A percentile compares a stretch with the other conserved stretches of the same genome.
phyloP scores from a whole-genome alignment of 2,797 vertebrate species.

The Pseudomugil gertrudae region DNA sequence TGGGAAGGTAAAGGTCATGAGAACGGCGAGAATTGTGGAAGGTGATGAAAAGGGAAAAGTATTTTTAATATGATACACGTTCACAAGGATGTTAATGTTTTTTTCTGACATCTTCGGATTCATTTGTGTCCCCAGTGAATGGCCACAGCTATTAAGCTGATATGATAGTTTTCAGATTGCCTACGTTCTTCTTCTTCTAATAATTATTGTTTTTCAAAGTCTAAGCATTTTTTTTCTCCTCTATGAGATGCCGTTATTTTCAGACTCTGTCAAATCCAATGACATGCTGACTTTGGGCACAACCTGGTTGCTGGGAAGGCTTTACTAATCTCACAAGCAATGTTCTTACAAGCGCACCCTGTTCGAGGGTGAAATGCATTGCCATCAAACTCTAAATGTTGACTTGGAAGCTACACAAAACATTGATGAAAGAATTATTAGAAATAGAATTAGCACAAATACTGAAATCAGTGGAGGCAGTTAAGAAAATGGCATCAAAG shows the following conservation, averaged over 20 bases:
- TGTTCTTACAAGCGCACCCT: conserved; percentile 18
- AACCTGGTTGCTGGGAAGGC: conserved; percentile 40
- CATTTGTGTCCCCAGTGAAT: background rate
- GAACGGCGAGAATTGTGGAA: conserved; percentile 44
- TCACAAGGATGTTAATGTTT: conserved; percentile 12
- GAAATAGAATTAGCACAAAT: conserved; percentile 1
- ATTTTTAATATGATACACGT: conserved; percentile 3
- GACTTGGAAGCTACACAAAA: background rate
- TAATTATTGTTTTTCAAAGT: conserved; percentile 39
- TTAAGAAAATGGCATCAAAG: conserved; percentile 2
- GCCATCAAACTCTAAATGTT: conserved; percentile 3
- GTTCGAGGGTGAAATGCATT: conserved; percentile 10
- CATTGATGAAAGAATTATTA: background rate
- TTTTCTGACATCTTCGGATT: conserved; percentile 11
- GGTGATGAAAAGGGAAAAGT: conserved; percentile 21
- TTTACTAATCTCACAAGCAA: conserved; percentile 35
- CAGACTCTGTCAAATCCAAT: conserved; percentile 55
- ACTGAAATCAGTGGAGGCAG: background rate
- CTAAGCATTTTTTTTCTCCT: conserved; percentile 26
- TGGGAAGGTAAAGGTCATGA: conserved; percentile 67
- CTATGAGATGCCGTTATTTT: conserved; percentile 46
- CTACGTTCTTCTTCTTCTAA: conserved; percentile 16
- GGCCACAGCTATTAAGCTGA: conserved; percentile 9
- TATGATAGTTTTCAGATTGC: conserved; percentile 37
- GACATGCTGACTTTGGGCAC: conserved; percentile 51